Percentiles rank a stretch among this genome's conserved stretches.
phyloP scores from a whole-genome alignment of 2,888 invertebrate genomes.

The Malthinus flaveolus region DNA sequence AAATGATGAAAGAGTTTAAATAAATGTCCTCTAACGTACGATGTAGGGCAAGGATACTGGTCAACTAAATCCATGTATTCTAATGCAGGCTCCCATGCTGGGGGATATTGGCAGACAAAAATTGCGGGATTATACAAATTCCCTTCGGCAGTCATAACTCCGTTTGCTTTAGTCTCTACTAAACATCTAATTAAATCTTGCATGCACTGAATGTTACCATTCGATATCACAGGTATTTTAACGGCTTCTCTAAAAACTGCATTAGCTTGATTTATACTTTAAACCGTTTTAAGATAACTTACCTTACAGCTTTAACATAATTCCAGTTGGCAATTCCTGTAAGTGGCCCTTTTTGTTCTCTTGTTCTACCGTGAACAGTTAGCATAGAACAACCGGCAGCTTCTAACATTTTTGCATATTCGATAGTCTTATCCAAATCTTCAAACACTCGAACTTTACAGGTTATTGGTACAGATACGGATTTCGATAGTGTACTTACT shows the following conservation, averaged over 20 bases:
- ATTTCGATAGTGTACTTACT: conserved; percentile 72
- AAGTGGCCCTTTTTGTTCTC: conserved; percentile 94
- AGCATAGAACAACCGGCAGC: conserved; percentile 88
- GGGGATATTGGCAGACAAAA: conserved; percentile 77
- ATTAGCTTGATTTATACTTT: too few species aligned
- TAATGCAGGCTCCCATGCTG: conserved; percentile 85
- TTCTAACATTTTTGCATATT: conserved; percentile 94
- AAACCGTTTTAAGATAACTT: not conserved
- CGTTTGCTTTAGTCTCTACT: conserved; percentile 80
- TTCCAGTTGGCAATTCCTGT: conserved; percentile 96
- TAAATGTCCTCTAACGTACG: conserved; percentile 91
- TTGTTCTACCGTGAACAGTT: conserved; percentile 94
- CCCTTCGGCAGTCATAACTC: conserved; percentile 93
- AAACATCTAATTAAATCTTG: conserved; percentile 86
- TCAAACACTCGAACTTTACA: conserved; percentile 95
- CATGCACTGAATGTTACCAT: conserved; percentile 94
- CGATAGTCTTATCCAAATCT: conserved; percentile 80
- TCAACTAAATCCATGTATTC: conserved; percentile 86
- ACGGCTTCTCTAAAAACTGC: conserved; percentile 69
- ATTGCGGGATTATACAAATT: conserved; percentile 97
- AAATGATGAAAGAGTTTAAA: conserved; percentile 96
- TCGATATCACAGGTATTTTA: conserved; percentile 92
- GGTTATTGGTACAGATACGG: conserved; percentile 86
- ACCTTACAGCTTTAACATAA: conserved; percentile 90
- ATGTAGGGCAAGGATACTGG: conserved; percentile 83